Evolutionary conservation across 2,113 vertebrate species (phyloP).

Genomic region (Puma concolor): DNA sequence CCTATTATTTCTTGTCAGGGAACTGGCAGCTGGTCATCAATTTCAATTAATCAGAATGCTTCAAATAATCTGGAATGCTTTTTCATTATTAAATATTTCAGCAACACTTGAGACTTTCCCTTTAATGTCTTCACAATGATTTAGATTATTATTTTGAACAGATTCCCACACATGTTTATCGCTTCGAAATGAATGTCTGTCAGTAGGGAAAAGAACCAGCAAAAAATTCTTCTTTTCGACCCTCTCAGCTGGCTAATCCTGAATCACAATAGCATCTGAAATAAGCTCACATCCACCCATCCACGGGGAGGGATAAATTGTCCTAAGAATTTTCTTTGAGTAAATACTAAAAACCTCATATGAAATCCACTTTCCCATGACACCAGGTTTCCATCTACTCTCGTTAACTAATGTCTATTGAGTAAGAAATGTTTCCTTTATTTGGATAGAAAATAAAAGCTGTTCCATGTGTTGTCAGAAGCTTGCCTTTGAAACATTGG

Average conservation of each 20-base stretch:
- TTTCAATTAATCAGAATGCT: conserved; percentile 35
- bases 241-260: not conserved
- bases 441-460: not conserved
- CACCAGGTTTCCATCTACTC: not conserved
- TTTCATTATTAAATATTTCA: conserved; percentile 39
- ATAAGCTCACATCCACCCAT: not conserved
- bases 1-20: conserved; percentile 8
- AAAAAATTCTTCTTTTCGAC: not conserved
- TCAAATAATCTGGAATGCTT: conserved; percentile 27
- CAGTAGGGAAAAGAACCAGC: not conserved
- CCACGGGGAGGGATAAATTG: not conserved
- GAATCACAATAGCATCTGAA: not conserved
- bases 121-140: not conserved
- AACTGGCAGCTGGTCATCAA: not conserved
- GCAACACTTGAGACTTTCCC: not conserved
- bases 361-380: not conserved
- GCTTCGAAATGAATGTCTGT: not conserved
- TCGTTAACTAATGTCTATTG: not conserved
- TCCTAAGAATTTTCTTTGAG: not conserved
- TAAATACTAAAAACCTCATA: not conserved
- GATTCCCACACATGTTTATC: not conserved
- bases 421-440: not conserved
- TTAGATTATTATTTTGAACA: not conserved
- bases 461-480: not conserved
- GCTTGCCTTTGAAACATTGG: not conserved